Percentiles rank a stretch among this genome's conserved stretches.
phyloP scores from a whole-genome alignment of 2,113 vertebrate species.

The Triplophysa tibetana region DNA sequence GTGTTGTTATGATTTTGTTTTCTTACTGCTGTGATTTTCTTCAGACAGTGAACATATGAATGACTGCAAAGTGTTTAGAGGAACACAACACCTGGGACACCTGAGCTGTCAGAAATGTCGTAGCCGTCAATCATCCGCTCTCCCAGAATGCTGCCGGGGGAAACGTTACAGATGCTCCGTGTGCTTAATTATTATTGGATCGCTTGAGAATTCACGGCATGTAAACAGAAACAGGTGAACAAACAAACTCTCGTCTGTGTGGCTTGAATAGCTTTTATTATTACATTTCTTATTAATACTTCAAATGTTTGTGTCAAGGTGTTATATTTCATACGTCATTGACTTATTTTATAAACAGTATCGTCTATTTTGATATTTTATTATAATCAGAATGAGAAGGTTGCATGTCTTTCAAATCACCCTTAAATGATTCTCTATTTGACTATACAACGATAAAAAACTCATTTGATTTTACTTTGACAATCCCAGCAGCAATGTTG shows the following conservation, averaged over 20 bases:
- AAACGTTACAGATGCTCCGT: slow-evolving; percentile 19
- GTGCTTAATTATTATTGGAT: slow-evolving; percentile 32
- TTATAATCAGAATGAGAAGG: too few species aligned
- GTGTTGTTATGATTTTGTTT: not conserved
- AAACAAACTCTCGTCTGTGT: too few species aligned
- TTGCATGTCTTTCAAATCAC: too few species aligned
- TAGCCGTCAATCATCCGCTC: slow-evolving; percentile 28
- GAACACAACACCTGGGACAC: slow-evolving; percentile 33
- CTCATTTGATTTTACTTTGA: not conserved
- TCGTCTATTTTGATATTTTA: too few species aligned
- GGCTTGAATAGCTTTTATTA: not conserved
- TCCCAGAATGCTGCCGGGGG: not conserved
- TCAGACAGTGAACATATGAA: slow-evolving; percentile 37
- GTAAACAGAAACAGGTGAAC: slow-evolving; percentile 7
- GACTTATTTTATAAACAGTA: too few species aligned
- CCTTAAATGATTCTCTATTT: too few species aligned
- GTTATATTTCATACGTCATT: too few species aligned
- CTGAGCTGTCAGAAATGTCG: slow-evolving; percentile 43
- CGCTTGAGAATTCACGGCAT: slow-evolving; percentile 7
- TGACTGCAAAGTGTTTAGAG: slow-evolving; percentile 32
- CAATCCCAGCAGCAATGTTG: not conserved
- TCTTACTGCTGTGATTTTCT: slow-evolving; percentile 2
- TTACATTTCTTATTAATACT: not conserved
- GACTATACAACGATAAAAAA: not conserved
- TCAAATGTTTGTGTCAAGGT: not conserved